Base-by-base conservation (phyloP, 2,113 vertebrate genomes). In the Narcine bancroftii region DNA sequence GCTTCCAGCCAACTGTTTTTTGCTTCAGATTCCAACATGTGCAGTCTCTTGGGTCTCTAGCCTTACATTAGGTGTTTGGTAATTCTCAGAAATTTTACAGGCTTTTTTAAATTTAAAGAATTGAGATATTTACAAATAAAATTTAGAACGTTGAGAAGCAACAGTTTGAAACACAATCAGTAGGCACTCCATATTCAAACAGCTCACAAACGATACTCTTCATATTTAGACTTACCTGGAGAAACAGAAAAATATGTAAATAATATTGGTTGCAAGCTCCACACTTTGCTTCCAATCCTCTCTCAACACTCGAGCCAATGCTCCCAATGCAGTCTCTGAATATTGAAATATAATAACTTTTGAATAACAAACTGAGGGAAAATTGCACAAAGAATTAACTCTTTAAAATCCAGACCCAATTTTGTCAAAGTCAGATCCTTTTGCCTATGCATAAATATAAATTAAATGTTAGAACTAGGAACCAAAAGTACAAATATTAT, bases 231-330 rank as follows among this genome's bases (percentile, higher is more conserved):
- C 94, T 95, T 95, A 98, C 98, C 97, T 99, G 45, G 98, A 99
- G 95, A 99, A 98, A 94, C 98, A 98, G 94, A 99, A 99, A 94
- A 98, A 99, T 93, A 99, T 95, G 92, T 97, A 97, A 94, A 97
- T 97, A 93, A 99, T 99, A 93, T 98, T 98, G 89, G 98, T 99
- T 93, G 98, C 97, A 94, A 99, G 96, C 93, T 98, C 98, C 36
- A 98, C 96, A 0, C 98, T 99, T 93, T 97, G 97, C 93, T 98
- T 99, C 98, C 97, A 99, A 94, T 99, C 98, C 94, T 99, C 98
- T 94, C 97, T 96, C 93, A 99, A 95, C 45, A 99, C 97, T 94
- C 98, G 95, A 92, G 97, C 98, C 95, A 99, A 94, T 0, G 97
- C 98, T 92, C 97, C 97, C 33, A 99, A 94, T 2, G 96, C 97